A percentile compares a stretch with the other conserved stretches of the same genome.
Conservation (phyloP, 2,888 invertebrate species). For the Tiliacea aurago region DNA sequence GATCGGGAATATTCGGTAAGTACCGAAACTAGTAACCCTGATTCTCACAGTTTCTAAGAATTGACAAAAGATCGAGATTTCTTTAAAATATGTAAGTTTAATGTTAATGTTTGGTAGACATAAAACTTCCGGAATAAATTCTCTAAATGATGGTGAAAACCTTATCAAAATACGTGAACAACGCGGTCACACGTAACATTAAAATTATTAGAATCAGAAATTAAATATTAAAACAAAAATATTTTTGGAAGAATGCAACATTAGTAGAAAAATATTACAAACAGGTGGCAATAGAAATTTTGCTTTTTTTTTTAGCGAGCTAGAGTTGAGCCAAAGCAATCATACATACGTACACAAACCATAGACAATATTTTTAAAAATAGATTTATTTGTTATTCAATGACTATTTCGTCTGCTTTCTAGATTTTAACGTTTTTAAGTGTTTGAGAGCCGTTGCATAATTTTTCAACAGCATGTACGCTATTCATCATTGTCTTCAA, state of each 20-base stretch:
- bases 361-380: conserved; percentile 32
- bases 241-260: conserved; percentile 38
- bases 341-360: background rate
- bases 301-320: conserved; percentile 18
- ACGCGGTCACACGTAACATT: background rate
- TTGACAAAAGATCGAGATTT: background rate
- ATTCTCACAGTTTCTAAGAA: background rate
- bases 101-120: no score
- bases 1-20: no score
- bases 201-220: conserved; percentile 31
- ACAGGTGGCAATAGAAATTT: conserved; percentile 51
- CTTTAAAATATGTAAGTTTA: no score
- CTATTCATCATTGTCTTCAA: conserved; percentile 53
- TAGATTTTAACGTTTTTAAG: conserved; percentile 25
- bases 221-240: conserved; percentile 1
- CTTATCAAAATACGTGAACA: no score
- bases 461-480: conserved; percentile 16
- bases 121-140: background rate
- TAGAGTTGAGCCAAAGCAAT: conserved; percentile 42
- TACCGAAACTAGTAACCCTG: background rate
- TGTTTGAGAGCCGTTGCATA: conserved; percentile 20
- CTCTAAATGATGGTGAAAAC: background rate
- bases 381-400: conserved; percentile 42
- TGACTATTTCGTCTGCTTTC: conserved; percentile 27
- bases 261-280: conserved; percentile 55